Conservation (phyloP, 2,888 invertebrate species). For the Boloria selene region DNA sequence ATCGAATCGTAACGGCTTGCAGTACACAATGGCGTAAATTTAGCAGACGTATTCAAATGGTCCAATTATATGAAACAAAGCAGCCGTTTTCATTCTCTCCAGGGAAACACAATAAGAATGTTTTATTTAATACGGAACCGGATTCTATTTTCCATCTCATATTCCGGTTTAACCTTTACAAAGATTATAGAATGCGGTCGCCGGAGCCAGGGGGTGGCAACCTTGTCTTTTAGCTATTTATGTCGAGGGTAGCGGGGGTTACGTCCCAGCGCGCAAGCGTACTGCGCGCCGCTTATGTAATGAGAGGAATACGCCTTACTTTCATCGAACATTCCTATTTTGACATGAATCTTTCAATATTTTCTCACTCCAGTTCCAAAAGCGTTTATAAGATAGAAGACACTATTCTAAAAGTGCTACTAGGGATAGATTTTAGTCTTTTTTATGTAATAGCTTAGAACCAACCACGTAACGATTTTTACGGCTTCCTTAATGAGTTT, state of each 20-base stretch:
- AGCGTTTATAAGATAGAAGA: background rate
- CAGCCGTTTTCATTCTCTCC: conserved; percentile 18
- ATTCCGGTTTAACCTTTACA: conserved; percentile 79
- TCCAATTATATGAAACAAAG: no score
- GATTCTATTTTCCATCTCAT: conserved; percentile 72
- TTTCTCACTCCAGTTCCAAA: background rate
- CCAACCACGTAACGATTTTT: no score
- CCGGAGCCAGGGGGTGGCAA: conserved; percentile 76
- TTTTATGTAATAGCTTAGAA: background rate
- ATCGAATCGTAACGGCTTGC: no score
- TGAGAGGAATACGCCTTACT: conserved; percentile 56
- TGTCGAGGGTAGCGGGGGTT: conserved; percentile 74
- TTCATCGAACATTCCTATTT: conserved; percentile 41
- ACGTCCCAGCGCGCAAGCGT: conserved; percentile 70
- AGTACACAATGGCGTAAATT: no score
- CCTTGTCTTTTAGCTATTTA: conserved; percentile 82
- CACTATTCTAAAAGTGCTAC: background rate
- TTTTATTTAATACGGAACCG: conserved; percentile 57
- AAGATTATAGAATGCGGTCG: conserved; percentile 79
- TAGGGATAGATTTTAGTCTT: background rate
- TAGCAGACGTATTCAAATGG: no score
- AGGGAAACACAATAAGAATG: conserved; percentile 43
- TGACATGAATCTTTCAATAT: conserved; percentile 59
- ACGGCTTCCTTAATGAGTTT: no score
- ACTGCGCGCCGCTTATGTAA: conserved; percentile 73